phyloP scores from a whole-genome alignment of 2,797 vertebrate species.

The Neoniphon sammara region DNA sequence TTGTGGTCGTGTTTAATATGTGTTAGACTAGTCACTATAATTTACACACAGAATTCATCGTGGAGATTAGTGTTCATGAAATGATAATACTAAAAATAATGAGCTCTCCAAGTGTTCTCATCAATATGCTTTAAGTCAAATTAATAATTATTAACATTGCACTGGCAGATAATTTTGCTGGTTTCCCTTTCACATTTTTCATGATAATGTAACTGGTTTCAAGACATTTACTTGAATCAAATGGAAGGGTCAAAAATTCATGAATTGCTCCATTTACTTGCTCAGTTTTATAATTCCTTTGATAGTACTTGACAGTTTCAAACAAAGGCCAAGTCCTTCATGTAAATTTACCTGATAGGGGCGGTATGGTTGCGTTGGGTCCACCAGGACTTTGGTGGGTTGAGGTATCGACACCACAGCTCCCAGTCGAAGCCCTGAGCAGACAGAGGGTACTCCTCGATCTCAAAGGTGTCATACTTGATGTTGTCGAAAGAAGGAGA shows the following conservation, averaged over 20 bases:
- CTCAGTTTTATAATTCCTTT: too few relatives aligned
- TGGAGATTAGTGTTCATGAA: slow-evolving; percentile 31
- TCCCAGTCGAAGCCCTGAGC: slow-evolving; percentile 99
- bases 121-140: slow-evolving; percentile 40
- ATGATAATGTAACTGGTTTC: background rate
- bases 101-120: slow-evolving; percentile 43
- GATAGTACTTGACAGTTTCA: too few relatives aligned
- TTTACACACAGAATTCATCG: slow-evolving; percentile 45
- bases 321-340: too few relatives aligned
- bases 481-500: slow-evolving; percentile 98
- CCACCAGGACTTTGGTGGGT: slow-evolving; percentile 97
- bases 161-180: slow-evolving; percentile 1
- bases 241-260: too few relatives aligned
- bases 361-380: slow-evolving; percentile 90
- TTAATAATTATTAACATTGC: slow-evolving; percentile 29
- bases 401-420: slow-evolving; percentile 96
- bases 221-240: background rate
- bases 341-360: slow-evolving; percentile 88
- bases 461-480: slow-evolving; percentile 96
- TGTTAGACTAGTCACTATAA: slow-evolving; percentile 18
- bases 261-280: too few relatives aligned
- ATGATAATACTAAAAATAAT: slow-evolving; percentile 47
- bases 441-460: slow-evolving; percentile 94
- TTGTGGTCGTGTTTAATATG: background rate
- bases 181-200: background rate